These are phyloP conservation scores for Paedocypris sp. DNA, from an alignment of 2,113 vertebrate genomes.

Conservation along the genomic window DNA sequence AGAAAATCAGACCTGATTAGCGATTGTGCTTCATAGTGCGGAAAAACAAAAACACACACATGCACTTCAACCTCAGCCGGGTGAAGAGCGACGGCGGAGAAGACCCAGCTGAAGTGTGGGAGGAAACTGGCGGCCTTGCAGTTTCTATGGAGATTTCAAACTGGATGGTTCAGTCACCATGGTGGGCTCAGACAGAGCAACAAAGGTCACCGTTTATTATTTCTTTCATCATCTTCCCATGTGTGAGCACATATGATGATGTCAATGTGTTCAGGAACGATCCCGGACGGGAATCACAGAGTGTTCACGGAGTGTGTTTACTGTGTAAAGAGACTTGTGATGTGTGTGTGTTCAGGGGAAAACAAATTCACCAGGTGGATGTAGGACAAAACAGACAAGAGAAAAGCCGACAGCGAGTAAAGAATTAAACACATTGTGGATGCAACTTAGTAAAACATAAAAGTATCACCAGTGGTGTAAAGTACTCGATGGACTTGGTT, in stretches of 20 bases:
- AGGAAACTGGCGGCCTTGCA: background rate
- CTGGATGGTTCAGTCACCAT: conserved; percentile 21
- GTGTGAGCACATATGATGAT: background rate
- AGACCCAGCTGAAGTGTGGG: conserved; percentile 1
- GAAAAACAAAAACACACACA: background rate
- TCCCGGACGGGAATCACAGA: background rate
- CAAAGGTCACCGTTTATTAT: conserved; percentile 32
- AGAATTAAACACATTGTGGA: too few relatives aligned
- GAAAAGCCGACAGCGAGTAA: background rate
- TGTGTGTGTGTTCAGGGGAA: background rate
- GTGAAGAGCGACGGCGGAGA: background rate
- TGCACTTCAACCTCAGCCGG: conserved; percentile 5
- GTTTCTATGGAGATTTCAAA: conserved; percentile 32
- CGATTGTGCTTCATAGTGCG: background rate
- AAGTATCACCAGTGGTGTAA: too few relatives aligned
- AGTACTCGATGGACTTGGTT: too few relatives aligned
- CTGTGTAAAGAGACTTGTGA: background rate
- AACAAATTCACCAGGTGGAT: conserved; percentile 4
- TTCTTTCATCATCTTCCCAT: conserved; percentile 27
- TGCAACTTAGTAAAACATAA: too few relatives aligned
- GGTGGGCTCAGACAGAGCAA: conserved; percentile 17
- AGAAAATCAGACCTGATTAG: conserved; percentile 15
- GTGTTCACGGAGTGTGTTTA: background rate
- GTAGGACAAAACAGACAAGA: background rate
- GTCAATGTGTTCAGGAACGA: background rate